phyloP scores from a whole-genome alignment of 2,888 invertebrate species.

The Dryobotodes eremita region DNA sequence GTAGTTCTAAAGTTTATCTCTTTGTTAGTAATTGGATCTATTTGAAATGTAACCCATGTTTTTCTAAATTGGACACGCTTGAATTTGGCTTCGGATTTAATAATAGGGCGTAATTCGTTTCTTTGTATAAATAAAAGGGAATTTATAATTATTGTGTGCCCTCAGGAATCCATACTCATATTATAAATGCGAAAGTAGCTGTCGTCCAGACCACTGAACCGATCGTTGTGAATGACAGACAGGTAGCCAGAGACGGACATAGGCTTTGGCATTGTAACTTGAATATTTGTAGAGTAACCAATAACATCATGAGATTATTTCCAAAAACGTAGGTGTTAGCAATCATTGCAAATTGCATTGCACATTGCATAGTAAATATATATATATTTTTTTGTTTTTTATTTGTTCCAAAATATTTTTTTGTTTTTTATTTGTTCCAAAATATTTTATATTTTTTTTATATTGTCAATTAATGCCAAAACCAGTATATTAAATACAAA shows the following conservation, averaged over 20 bases:
- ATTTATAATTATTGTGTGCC: not conserved
- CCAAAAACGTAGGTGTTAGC: too few relatives aligned
- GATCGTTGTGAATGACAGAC: not conserved
- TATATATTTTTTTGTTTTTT: too few relatives aligned
- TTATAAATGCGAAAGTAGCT: not conserved
- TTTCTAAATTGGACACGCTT: conserved; percentile 15
- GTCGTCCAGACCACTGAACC: not conserved
- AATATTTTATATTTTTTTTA: too few relatives aligned
- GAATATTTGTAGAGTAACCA: too few relatives aligned
- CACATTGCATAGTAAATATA: too few relatives aligned
- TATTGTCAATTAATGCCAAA: too few relatives aligned
- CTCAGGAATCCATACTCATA: not conserved
- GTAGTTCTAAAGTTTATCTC: conserved; percentile 25
- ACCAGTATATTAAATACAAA: not conserved
- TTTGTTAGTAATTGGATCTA: conserved; percentile 37
- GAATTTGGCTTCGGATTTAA: conserved; percentile 15
- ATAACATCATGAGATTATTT: too few relatives aligned
- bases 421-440: too few relatives aligned
- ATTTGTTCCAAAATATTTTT: too few relatives aligned
- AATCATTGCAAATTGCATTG: too few relatives aligned
- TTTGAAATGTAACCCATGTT: conserved; percentile 25
- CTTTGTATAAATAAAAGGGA: conserved; percentile 1
- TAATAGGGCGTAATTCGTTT: conserved; percentile 8
- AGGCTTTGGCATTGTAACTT: too few relatives aligned
- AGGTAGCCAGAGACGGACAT: not conserved